These are phyloP conservation scores for Crypturellus undulatus DNA, from an alignment of 2,113 vertebrate genomes.

Conservation along the genomic window DNA sequence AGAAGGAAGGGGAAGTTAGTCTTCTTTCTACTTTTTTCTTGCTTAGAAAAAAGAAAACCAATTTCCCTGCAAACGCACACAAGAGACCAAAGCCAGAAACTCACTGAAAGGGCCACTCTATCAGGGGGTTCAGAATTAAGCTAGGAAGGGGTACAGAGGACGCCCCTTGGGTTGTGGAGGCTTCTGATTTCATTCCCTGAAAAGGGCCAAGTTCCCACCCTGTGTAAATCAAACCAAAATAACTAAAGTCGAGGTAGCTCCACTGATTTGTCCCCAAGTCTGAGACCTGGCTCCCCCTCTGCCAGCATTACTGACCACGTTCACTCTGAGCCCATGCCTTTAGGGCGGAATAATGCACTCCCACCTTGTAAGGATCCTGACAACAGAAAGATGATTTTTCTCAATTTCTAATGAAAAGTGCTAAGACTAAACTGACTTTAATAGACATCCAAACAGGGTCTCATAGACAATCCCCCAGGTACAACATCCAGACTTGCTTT, in stretches of 20 bases:
- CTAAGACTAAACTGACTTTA: neutral
- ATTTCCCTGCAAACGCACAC: neutral
- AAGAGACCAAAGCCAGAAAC: slow-evolving; percentile 48
- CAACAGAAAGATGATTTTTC: neutral
- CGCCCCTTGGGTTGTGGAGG: neutral
- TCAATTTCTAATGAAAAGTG: neutral
- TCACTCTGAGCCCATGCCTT: neutral
- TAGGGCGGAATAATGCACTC: neutral
- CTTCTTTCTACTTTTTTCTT: neutral
- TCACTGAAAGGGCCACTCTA: slow-evolving; percentile 18
- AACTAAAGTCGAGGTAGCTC: slow-evolving; percentile 13
- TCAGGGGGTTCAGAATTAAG: slow-evolving; percentile 26
- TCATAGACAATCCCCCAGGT: neutral
- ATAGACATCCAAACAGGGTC: neutral
- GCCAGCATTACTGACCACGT: neutral
- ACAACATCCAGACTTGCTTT: neutral
- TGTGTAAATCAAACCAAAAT: slow-evolving; percentile 26
- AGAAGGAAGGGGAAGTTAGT: neutral
- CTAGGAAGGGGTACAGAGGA: neutral
- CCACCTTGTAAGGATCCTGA: neutral
- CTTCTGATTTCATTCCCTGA: slow-evolving; percentile 5
- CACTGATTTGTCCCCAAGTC: neutral
- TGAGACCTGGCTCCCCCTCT: neutral
- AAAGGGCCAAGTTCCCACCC: neutral
- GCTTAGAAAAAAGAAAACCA: slow-evolving; percentile 23